phyloP scores from a whole-genome alignment of 2,888 invertebrate genomes.

The Drosophila meridionalis region DNA sequence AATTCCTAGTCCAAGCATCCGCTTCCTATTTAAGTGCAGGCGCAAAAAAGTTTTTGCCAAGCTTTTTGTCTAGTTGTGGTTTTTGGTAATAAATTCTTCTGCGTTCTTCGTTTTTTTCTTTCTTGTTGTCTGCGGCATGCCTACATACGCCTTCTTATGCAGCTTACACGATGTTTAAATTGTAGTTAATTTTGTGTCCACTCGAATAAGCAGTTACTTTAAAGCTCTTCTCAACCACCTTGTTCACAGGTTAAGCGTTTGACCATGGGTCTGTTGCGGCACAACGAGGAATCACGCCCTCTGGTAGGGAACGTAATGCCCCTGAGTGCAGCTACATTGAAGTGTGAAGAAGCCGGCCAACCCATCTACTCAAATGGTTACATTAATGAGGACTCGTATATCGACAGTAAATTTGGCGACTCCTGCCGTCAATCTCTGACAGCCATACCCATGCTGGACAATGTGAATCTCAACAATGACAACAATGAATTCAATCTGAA shows the following conservation, averaged over 20 bases:
- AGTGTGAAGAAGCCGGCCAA: slow-evolving; percentile 51
- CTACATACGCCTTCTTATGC: slow-evolving; percentile 41
- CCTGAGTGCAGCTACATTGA: slow-evolving; percentile 58
- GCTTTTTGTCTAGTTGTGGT: slow-evolving; percentile 78
- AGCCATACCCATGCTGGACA: slow-evolving; percentile 82
- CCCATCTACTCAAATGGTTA: slow-evolving; percentile 87
- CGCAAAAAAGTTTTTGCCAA: slow-evolving; percentile 60
- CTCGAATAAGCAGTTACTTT: slow-evolving; percentile 54
- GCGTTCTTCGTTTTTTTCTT: slow-evolving; percentile 32
- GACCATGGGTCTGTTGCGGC: slow-evolving; percentile 90
- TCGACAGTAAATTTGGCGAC: slow-evolving; percentile 84
- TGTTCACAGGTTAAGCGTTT: slow-evolving; percentile 87
- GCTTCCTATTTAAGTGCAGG: slow-evolving; percentile 78
- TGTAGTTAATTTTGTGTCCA: slow-evolving; percentile 80
- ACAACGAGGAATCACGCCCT: slow-evolving; percentile 90
- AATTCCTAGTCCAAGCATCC: slow-evolving; percentile 77
- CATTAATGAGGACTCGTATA: slow-evolving; percentile 90
- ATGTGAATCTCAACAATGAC: slow-evolving; percentile 80
- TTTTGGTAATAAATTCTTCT: slow-evolving; percentile 81
- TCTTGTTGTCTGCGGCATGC: slow-evolving; percentile 61
- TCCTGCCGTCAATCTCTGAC: slow-evolving; percentile 84
- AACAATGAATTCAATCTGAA: slow-evolving; percentile 84
- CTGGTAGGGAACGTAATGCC: slow-evolving; percentile 88
- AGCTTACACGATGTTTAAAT: slow-evolving; percentile 80
- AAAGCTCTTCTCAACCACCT: slow-evolving; percentile 28